These are phyloP conservation scores for Odontocerum albicorne DNA, from an alignment of 2,888 invertebrate species.

Conservation along the genomic window DNA sequence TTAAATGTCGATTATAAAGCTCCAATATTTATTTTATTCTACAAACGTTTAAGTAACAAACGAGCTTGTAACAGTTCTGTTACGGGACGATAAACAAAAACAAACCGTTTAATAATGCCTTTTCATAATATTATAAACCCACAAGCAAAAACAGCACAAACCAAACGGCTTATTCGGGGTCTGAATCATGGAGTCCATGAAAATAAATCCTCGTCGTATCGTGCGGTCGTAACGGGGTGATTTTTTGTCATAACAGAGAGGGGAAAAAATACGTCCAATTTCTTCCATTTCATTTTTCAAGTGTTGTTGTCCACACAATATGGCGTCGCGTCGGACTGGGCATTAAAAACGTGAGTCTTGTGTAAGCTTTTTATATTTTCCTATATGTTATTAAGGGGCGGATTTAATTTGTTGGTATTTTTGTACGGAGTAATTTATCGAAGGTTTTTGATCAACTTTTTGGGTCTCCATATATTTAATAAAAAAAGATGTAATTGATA, in stretches of 20 bases:
- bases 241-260: constrained; percentile 1
- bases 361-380: not conserved
- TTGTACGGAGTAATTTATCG: no score
- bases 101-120: no score
- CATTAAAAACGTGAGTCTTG: not conserved
- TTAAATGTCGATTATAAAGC: no score
- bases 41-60: no score
- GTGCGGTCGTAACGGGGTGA: not conserved
- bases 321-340: constrained; percentile 2
- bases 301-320: constrained; percentile 2
- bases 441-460: no score
- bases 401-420: no score
- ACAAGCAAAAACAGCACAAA: not conserved
- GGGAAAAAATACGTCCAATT: not conserved
- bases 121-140: no score
- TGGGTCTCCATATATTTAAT: no score
- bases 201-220: not conserved
- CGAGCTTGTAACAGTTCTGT: no score
- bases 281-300: constrained; percentile 9
- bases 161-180: not conserved
- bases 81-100: no score
- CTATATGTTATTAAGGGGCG: not conserved
- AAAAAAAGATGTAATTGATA: no score
- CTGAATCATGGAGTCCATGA: not conserved
- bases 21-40: no score